Conservation (phyloP, 2,113 vertebrate species). For the Eulemur macaco region DNA sequence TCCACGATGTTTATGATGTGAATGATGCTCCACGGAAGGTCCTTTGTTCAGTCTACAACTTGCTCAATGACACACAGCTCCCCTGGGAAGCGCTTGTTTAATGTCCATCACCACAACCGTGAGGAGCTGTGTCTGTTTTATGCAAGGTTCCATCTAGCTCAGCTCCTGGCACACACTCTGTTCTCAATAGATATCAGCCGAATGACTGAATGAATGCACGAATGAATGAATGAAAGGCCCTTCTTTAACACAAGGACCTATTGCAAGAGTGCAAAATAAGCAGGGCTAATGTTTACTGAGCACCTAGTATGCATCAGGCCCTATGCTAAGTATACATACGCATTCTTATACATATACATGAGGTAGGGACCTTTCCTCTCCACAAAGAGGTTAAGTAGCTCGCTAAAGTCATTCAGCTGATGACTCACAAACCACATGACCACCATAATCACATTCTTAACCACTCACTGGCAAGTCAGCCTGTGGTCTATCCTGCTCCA, state of each 20-base stretch:
- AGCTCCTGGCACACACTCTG: not conserved
- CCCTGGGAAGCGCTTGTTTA: not conserved
- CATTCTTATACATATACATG: not conserved
- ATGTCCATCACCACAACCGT: not conserved
- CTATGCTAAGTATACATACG: not conserved
- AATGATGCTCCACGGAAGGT: not conserved
- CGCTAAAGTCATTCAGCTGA: not conserved
- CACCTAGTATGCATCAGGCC: not conserved
- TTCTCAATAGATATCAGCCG: not conserved
- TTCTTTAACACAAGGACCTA: constrained; percentile 9
- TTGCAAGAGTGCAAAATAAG: not conserved
- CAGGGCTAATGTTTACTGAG: not conserved
- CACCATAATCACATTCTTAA: not conserved
- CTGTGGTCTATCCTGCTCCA: not conserved
- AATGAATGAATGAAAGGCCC: constrained; percentile 4
- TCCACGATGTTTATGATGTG: not conserved
- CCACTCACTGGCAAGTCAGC: not conserved
- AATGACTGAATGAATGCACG: not conserved
- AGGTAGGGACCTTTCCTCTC: not conserved
- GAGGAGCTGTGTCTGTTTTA: not conserved
- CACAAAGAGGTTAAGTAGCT: not conserved
- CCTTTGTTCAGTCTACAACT: not conserved
- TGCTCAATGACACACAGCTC: not conserved
- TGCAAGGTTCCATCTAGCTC: not conserved
- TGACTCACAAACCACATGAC: not conserved